phyloP scores from a whole-genome alignment of 1,140 invertebrate species.

The Arion vulgaris region DNA sequence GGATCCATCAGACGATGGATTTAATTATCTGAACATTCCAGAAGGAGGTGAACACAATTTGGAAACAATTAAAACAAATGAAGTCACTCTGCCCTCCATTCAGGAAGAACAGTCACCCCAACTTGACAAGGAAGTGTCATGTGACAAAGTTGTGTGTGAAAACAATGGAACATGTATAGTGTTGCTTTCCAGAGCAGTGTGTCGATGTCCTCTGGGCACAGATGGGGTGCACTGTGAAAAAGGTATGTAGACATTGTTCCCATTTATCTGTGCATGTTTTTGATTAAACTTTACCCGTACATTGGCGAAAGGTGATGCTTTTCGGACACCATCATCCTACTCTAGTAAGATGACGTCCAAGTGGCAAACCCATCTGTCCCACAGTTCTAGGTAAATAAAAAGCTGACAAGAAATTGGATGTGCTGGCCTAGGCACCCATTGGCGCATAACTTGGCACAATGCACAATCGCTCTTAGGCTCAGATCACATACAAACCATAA shows the following conservation, averaged over 20 bases:
- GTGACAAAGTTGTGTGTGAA: constrained; percentile 52
- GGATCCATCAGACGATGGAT: not conserved
- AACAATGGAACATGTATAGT: constrained; percentile 61
- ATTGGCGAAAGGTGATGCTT: no score
- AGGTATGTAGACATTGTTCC: constrained; percentile 47
- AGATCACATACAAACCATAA: no score
- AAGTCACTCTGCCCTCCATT: not conserved
- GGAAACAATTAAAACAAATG: not conserved
- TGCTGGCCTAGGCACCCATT: no score
- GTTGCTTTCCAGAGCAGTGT: constrained; percentile 44
- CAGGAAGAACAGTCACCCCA: not conserved
- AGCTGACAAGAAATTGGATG: no score
- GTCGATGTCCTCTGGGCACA: constrained; percentile 59
- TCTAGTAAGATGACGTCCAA: no score
- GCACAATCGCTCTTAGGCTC: no score
- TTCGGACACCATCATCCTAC: no score
- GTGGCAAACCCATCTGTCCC: no score
- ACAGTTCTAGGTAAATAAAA: no score
- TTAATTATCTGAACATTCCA: constrained; percentile 9
- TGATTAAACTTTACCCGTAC: no score
- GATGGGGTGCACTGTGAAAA: constrained; percentile 56
- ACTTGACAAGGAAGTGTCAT: constrained; percentile 50
- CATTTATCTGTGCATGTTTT: not conserved
- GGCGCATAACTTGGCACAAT: no score
- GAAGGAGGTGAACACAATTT: not conserved